phyloP scores from a whole-genome alignment of 2,888 invertebrate species.

The Iphiclides podalirius region DNA sequence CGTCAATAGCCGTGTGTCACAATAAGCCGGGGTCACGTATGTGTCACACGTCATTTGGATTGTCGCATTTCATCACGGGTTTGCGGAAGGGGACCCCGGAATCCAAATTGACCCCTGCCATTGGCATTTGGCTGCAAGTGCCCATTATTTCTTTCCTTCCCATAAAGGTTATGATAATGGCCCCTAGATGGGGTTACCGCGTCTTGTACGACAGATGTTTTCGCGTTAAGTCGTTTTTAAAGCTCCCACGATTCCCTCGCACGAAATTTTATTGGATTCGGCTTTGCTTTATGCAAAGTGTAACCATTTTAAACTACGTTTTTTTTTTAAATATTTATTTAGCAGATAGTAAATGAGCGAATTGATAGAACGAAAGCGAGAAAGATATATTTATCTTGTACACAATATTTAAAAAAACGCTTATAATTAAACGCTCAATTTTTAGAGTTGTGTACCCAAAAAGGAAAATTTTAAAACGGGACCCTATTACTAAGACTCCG shows the following conservation, averaged over 20 bases:
- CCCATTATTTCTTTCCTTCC: constrained; percentile 67
- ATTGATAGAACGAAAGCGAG: no score
- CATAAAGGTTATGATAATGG: constrained; percentile 75
- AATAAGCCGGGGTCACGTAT: constrained; percentile 51
- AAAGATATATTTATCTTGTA: no score
- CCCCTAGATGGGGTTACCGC: constrained; percentile 58
- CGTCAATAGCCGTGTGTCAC: constrained; percentile 31
- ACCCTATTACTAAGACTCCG: no score
- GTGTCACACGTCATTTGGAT: constrained; percentile 75
- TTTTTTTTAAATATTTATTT: no score
- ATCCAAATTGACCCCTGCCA: constrained; percentile 55
- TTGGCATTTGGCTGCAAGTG: constrained; percentile 54
- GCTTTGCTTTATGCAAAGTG: no score
- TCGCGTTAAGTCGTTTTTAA: constrained; percentile 41
- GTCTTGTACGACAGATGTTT: constrained; percentile 63
- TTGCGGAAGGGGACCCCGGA: constrained; percentile 33
- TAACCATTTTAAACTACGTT: no score
- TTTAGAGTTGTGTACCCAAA: no score
- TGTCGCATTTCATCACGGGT: constrained; percentile 77
- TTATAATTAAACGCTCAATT: no score
- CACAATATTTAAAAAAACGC: no score
- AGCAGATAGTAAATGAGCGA: no score
- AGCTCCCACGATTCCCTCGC: constrained; percentile 39
- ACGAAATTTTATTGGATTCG: constrained; percentile 31
- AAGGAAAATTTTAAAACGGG: no score